Conservation (phyloP, 2,888 invertebrate genomes). For the Meiosimyza decipiens region DNA sequence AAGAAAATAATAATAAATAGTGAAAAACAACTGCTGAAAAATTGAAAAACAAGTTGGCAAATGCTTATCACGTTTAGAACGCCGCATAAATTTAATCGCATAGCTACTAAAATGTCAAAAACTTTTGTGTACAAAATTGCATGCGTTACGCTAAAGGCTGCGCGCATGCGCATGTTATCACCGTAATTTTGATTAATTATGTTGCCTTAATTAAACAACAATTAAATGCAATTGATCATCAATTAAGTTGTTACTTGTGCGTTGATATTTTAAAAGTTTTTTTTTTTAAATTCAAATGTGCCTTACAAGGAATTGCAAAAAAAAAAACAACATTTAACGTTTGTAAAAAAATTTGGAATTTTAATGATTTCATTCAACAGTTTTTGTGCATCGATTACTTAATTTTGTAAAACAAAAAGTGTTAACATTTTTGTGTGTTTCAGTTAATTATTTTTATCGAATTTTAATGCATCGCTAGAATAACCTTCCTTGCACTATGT, state of each 20-base stretch:
- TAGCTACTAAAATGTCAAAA: conserved; percentile 8
- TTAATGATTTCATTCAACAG: conserved; percentile 17
- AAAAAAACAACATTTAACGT: conserved; percentile 17
- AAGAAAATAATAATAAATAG: background rate
- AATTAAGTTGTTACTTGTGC: background rate
- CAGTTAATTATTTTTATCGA: background rate
- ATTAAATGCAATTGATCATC: conserved; percentile 3
- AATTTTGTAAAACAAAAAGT: background rate
- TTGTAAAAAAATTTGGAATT: conserved; percentile 23
- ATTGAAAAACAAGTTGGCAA: background rate
- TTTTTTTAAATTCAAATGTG: conserved; percentile 1
- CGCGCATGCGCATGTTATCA: conserved; percentile 21
- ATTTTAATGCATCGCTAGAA: background rate
- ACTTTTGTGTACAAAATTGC: background rate
- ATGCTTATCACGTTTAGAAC: background rate
- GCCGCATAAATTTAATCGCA: background rate
- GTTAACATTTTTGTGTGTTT: background rate
- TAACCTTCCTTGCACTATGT: background rate
- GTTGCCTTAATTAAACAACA: conserved; percentile 12
- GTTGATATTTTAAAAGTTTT: background rate
- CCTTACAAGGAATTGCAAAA: conserved; percentile 4
- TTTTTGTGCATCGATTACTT: conserved; percentile 12
- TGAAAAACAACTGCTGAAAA: background rate
- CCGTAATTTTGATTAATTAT: conserved; percentile 21
- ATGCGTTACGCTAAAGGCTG: conserved; percentile 5